These are phyloP conservation scores for Ischnus inquisitorius DNA, from an alignment of 2,888 invertebrate species.

Conservation along the genomic window DNA sequence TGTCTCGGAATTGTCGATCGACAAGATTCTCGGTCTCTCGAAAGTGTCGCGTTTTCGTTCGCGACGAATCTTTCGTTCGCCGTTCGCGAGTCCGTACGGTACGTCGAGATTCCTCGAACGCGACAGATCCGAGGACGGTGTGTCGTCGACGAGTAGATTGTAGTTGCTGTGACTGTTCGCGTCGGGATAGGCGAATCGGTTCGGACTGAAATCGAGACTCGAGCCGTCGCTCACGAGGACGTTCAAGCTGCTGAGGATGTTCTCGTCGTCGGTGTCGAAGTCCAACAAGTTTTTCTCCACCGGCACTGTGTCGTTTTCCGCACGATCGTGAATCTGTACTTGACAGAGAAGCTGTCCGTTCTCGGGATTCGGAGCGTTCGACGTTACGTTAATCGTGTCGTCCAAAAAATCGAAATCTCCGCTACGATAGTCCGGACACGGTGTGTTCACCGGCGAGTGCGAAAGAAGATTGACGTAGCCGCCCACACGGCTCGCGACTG, in stretches of 20 bases:
- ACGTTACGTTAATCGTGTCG: conserved; percentile 61
- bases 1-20: conserved; percentile 61
- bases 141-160: conserved; percentile 70
- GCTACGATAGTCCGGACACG: conserved; percentile 76
- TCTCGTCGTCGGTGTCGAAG: conserved; percentile 70
- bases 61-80: conserved; percentile 71
- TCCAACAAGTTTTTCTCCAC: conserved; percentile 68
- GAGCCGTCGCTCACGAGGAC: conserved; percentile 61
- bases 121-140: conserved; percentile 55
- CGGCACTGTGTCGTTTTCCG: conserved; percentile 52
- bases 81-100: conserved; percentile 72
- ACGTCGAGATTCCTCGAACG: conserved; percentile 57
- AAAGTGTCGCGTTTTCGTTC: conserved; percentile 73
- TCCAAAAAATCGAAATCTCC: conserved; percentile 74
- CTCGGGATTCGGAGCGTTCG: background rate
- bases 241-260: conserved; percentile 64
- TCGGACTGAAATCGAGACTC: conserved; percentile 66
- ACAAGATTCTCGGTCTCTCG: conserved; percentile 52
- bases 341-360: conserved; percentile 35
- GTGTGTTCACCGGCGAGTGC: conserved; percentile 79
- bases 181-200: conserved; percentile 71
- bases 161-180: conserved; percentile 76
- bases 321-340: conserved; percentile 54
- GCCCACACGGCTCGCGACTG: conserved; percentile 74
- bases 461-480: conserved; percentile 78